A percentile compares a stretch with the other conserved stretches of the same genome.
phyloP scores from a whole-genome alignment of 2,797 vertebrate genomes.

The Gila robusta region DNA sequence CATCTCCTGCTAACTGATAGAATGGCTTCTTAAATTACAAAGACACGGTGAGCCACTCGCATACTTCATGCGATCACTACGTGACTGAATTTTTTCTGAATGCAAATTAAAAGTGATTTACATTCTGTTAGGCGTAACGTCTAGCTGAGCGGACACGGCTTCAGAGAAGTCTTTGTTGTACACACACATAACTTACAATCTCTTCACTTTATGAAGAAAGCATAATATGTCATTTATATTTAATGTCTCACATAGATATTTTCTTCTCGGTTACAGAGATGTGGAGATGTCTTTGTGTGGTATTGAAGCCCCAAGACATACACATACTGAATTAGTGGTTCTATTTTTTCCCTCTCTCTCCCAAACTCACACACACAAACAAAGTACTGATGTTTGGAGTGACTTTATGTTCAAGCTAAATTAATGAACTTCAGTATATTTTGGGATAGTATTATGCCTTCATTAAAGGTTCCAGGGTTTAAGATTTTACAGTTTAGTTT shows the following conservation, averaged over 20 bases:
- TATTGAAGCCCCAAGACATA: conserved; percentile 12
- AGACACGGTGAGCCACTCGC: conserved; percentile 73
- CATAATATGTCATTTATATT: conserved; percentile 37
- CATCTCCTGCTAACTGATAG: conserved; percentile 67
- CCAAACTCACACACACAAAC: no score
- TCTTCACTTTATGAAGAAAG: conserved; percentile 60
- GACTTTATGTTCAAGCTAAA: no score
- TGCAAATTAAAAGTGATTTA: conserved; percentile 74
- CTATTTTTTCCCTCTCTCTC: neutral
- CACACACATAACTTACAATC: neutral
- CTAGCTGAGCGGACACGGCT: conserved; percentile 44
- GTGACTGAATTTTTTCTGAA: conserved; percentile 73
- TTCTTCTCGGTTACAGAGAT: conserved; percentile 13
- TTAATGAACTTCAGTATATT: no score
- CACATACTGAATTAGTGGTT: neutral
- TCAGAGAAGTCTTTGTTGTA: conserved; percentile 31
- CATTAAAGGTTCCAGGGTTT: no score
- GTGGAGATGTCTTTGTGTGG: conserved; percentile 14
- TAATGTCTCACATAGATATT: conserved; percentile 4
- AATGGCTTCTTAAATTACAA: conserved; percentile 77
- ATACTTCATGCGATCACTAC: conserved; percentile 4
- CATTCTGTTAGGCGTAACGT: conserved; percentile 60
- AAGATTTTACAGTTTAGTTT: no score
- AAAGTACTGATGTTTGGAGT: no score
- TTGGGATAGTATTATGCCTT: no score